Evolutionary conservation across 2,113 vertebrate species (phyloP), one percentile per base, ranked within the genome.

Genomic region (Geothlypis trichas): DNA sequence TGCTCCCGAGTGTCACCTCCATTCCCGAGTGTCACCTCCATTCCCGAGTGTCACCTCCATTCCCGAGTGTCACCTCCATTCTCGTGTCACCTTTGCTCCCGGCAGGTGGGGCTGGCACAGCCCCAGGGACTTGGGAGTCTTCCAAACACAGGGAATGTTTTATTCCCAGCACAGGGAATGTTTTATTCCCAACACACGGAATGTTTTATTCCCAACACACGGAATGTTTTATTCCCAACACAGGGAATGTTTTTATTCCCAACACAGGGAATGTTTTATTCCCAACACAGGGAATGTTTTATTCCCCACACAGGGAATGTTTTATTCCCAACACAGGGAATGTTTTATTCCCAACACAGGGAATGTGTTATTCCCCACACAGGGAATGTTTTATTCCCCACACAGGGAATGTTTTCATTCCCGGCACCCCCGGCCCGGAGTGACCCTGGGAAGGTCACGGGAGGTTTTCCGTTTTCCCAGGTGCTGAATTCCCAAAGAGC

Each of bases 111-210:
- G 87, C 49, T 39, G 72, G 30, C 75, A 9, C 10, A 7, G 41
- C 5, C 22, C 13, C 0, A 0, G 67, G 18, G 68, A 10, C 9
- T 3, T 0, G 3, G 65, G 65, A 58, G 35, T 3, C 2, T 80
- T 30, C 27, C 27, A 28, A 2, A 30, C 16, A 7, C 52, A 54
- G 95, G 89, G 55, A 77, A 90, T 52, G 15, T 3, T 28, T 28
- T 16, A 16, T 52, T 49, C 47, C 13, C 47, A 1, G 15, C 14
- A 14, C 49, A 49, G 95, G 89, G 46, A 47, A 23, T 47, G 46
- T 10, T 47, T 22, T 47, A 47, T 47, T 13, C 46, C 46, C 19
- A 3, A 47, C 46, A 13, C 46, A 58, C 93, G 89, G 55, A 77
- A 92, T 17, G 51, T 6, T 49, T 24, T 23, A 37, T 41, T 5